Evolutionary conservation across 2,888 invertebrate species (phyloP), one percentile per base, ranked within the genome.

Genomic region (Andrena bucephala): DNA sequence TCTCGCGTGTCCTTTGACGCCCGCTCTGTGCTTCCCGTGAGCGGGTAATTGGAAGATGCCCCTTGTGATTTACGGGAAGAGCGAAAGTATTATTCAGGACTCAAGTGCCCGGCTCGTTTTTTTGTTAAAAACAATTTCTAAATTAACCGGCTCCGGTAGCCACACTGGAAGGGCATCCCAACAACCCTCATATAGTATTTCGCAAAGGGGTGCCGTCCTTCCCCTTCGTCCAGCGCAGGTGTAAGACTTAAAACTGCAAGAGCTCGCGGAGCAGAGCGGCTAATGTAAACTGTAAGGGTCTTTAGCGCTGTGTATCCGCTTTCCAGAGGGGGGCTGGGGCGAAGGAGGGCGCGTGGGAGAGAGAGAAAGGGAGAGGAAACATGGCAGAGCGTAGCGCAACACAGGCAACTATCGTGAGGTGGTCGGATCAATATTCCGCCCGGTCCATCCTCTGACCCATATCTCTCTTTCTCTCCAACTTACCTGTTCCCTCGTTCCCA

Each of bases 361-460:
- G 81, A 62, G 80, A 78, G 62, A 79, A 24, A 65, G 54, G 63
- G 83, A 84, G 81, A 70, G 80, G 81, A 81, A 86, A 84, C 85
- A 86, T 84, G 86, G 77, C 87, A 85, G 86, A 86, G 85, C 86
- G 89, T 86, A 90, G 89, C 87, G 82, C 87, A 90, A 90, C 91
- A 89, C 90, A 91, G 90, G 88, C 90, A 89, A 89, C 90, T 91
- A 91, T 90, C 89, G 91, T 86, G 91, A 90, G 90, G 89, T 90
- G 89, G 90, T 85, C 90, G 93, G 93, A 93, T 93, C 93, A 93
- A 93, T 93, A 93, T 93, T 93, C 92, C 93, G 93, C 91, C 92
- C 92, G 93, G 93, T 93, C 93, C 93, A 93, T 93, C 92, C 93
- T 92, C 93, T 92, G 93, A 93, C 93, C 93, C 91, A 93, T 93